phyloP scores from a whole-genome alignment of 2,113 vertebrate species.

The Crocuta crocuta region DNA sequence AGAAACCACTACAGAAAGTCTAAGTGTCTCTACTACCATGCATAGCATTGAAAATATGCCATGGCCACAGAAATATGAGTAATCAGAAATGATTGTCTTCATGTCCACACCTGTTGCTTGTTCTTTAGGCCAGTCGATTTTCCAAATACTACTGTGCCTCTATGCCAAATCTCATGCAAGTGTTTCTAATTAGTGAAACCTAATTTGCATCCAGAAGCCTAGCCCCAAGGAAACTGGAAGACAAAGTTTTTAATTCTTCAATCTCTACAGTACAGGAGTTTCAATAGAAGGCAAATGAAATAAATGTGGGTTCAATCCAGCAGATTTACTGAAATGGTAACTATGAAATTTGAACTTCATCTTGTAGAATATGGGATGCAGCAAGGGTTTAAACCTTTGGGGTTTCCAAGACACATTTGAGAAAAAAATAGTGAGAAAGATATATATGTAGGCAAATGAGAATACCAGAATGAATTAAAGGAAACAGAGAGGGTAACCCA shows the following conservation, averaged over 20 bases:
- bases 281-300: not conserved
- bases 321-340: not conserved
- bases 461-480: not conserved
- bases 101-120: not conserved
- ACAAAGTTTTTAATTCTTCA: not conserved
- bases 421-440: not conserved
- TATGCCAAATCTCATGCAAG: not conserved
- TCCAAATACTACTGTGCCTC: too few relatives aligned
- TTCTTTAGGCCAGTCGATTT: not conserved
- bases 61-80: not conserved
- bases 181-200: not conserved
- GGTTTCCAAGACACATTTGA: not conserved
- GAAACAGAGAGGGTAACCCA: not conserved
- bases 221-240: not conserved
- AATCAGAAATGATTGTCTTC: not conserved
- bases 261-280: not conserved
- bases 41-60: not conserved
- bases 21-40: not conserved
- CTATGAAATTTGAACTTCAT: not conserved
- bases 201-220: not conserved
- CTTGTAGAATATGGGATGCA: not conserved
- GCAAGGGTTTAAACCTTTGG: not conserved
- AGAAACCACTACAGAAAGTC: not conserved
- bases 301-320: not conserved
- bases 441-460: not conserved